Conservation (phyloP, 2,113 vertebrate species). For the Blennius ocellaris region DNA sequence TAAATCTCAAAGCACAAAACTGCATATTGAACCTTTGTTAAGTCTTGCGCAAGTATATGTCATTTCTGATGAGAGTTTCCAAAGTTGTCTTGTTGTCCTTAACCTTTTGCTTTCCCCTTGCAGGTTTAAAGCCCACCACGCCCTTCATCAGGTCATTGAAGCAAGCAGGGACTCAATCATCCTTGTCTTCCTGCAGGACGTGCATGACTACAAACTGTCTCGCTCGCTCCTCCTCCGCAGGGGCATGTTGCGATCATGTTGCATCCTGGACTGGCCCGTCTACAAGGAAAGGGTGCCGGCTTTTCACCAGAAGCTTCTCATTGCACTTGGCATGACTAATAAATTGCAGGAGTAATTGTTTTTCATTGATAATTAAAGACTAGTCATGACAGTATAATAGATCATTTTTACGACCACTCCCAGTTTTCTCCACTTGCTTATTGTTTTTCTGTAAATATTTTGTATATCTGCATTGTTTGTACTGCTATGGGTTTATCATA, state of each 20-base stretch:
- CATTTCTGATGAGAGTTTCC: background rate
- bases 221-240: slow-evolving; percentile 88
- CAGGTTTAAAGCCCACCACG: slow-evolving; percentile 93
- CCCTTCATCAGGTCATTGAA: slow-evolving; percentile 92
- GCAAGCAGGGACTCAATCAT: slow-evolving; percentile 92
- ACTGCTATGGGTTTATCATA: background rate
- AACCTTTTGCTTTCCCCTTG: background rate
- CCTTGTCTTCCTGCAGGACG: slow-evolving; percentile 91
- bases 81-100: background rate
- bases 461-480: background rate
- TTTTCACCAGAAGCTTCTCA: slow-evolving; percentile 89
- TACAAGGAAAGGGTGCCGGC: slow-evolving; percentile 87
- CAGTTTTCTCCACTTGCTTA: background rate
- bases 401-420: background rate
- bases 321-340: slow-evolving; percentile 89
- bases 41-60: background rate
- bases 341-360: slow-evolving; percentile 57
- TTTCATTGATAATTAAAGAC: too few relatives aligned
- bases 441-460: slow-evolving; percentile 6
- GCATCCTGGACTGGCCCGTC: slow-evolving; percentile 91
- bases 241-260: slow-evolving; percentile 90
- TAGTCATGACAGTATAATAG: background rate
- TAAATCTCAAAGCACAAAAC: too few relatives aligned
- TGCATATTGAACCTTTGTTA: too few relatives aligned
- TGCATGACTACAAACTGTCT: slow-evolving; percentile 91